These are phyloP conservation scores for Lobophora halterata DNA, from an alignment of 2,888 invertebrate species.

Conservation along the genomic window DNA sequence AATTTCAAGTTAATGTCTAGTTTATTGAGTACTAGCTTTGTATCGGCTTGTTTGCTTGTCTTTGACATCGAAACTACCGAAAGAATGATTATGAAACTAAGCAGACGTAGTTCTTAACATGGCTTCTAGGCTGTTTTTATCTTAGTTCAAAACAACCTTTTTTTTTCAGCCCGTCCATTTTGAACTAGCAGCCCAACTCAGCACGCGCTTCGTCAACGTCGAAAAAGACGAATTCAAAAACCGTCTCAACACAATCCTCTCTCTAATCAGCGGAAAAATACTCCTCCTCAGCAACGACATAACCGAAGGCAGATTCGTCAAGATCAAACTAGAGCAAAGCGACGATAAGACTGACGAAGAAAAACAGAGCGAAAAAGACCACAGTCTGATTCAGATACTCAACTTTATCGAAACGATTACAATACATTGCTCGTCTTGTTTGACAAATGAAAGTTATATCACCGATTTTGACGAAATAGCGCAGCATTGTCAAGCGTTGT, in stretches of 20 bases:
- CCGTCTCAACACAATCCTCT: conserved; percentile 82
- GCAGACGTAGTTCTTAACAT: no score
- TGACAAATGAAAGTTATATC: conserved; percentile 72
- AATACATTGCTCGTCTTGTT: conserved; percentile 80
- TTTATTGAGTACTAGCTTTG: no score
- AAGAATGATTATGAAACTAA: no score
- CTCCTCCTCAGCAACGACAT: conserved; percentile 71
- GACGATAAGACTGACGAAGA: conserved; percentile 74
- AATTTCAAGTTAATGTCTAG: no score
- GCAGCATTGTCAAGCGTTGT: conserved; percentile 84
- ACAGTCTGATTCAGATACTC: conserved; percentile 87
- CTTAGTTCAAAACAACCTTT: no score
- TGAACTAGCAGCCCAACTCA: conserved; percentile 88
- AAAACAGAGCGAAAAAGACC: conserved; percentile 84
- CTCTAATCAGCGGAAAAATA: conserved; percentile 79
- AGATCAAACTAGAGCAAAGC: conserved; percentile 65
- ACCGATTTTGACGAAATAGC: conserved; percentile 80
- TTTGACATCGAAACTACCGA: no score
- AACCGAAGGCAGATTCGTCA: conserved; percentile 82
- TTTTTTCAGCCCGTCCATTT: conserved; percentile 82
- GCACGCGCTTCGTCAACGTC: conserved; percentile 88
- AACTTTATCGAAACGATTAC: conserved; percentile 86
- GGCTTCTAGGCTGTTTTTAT: no score
- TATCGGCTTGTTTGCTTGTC: no score
- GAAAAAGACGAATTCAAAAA: conserved; percentile 86